A percentile compares a stretch with the other conserved stretches of the same genome.
phyloP scores from a whole-genome alignment of 2,113 vertebrate species.

The Tyto alba region DNA sequence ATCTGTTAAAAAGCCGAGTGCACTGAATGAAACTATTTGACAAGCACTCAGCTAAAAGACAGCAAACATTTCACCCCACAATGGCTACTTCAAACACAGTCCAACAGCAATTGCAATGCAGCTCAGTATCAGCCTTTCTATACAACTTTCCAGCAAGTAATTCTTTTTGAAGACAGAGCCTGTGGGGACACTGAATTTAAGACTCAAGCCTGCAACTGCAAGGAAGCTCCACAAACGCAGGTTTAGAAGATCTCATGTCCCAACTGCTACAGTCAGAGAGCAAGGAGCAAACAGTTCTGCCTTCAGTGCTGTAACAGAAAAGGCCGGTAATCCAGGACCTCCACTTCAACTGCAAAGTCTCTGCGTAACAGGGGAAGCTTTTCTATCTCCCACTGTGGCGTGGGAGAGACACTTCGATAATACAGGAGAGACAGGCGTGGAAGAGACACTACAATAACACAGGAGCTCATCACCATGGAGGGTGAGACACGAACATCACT shows the following conservation, averaged over 20 bases:
- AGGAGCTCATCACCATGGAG: fast-evolving
- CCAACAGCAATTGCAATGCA: not conserved
- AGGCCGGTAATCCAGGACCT: not conserved
- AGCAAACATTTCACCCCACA: not conserved
- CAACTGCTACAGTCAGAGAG: not conserved
- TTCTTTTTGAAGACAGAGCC: not conserved
- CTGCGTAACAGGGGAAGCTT: not conserved
- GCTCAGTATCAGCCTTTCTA: not conserved
- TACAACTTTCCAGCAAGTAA: not conserved
- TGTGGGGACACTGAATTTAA: not conserved
- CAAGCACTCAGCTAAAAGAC: not conserved
- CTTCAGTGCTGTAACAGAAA: not conserved
- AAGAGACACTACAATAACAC: not conserved
- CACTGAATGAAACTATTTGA: not conserved
- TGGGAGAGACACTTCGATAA: not conserved
- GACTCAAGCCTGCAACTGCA: not conserved
- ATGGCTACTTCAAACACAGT: not conserved
- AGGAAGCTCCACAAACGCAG: not conserved
- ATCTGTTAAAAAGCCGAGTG: not conserved
- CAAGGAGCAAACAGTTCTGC: not conserved
- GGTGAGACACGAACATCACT: not conserved
- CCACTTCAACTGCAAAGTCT: not conserved
- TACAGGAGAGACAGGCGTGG: not conserved
- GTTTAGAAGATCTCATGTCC: not conserved
- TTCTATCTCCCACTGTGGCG: fast-evolving